These are phyloP conservation scores for Ardeotis arabs DNA, from an alignment of 2,113 vertebrate species.

Conservation along the genomic window DNA sequence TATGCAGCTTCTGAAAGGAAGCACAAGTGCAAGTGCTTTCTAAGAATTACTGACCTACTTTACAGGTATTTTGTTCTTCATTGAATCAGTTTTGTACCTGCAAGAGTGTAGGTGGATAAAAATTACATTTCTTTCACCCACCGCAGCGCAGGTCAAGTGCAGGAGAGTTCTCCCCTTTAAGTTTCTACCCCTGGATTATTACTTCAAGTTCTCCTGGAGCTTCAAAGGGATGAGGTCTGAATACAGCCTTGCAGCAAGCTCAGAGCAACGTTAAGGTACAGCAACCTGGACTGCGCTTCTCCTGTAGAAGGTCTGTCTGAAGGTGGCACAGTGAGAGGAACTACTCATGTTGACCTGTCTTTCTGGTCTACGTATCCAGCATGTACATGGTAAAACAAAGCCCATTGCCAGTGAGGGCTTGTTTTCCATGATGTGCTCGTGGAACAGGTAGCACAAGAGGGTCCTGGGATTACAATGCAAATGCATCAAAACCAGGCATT, in stretches of 20 bases:
- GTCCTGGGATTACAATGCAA: neutral
- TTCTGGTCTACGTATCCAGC: neutral
- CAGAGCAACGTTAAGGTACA: neutral
- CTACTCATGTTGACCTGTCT: neutral
- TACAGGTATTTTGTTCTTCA: neutral
- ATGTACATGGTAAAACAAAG: neutral
- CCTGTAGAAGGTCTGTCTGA: neutral
- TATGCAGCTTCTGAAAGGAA: neutral
- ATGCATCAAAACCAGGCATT: neutral
- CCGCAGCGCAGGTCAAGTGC: neutral
- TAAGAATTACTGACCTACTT: constrained; percentile 43
- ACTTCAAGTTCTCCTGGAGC: neutral
- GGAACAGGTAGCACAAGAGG: neutral
- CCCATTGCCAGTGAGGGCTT: fast-evolving
- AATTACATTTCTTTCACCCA: neutral
- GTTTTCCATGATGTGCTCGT: neutral
- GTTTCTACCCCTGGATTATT: neutral
- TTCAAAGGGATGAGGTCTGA: neutral
- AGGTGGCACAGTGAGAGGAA: neutral
- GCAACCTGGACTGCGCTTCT: neutral
- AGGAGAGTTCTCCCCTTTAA: neutral
- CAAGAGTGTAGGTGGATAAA: neutral
- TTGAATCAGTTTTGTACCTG: neutral
- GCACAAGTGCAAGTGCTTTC: neutral
- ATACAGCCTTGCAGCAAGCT: neutral